Base-by-base conservation (phyloP, 2,113 vertebrate species). In the Proterorhinus semilunaris region DNA sequence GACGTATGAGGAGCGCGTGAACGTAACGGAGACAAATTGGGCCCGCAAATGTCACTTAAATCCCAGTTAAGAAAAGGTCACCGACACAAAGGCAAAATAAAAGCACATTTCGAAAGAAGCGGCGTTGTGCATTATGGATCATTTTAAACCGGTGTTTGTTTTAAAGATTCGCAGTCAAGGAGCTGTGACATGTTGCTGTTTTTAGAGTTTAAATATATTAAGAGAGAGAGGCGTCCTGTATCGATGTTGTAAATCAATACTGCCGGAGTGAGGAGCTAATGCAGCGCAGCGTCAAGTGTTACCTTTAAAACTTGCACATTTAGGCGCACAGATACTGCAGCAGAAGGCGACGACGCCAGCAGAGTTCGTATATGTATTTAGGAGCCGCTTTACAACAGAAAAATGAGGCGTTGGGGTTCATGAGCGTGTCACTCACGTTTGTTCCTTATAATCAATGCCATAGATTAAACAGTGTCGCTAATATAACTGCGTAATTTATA, bases 21-120 rank as follows among this genome's bases (percentile, higher is more conserved):
- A 87, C 85, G 65, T 87, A 89, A 90, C 80, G 86, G 87, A 87
- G 87, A 90, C 72, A 81, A 75, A 90, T 71, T 86, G 79, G 4
- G 47, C 72, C 81, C 43, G 0, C 48, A 70, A 88, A 82, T 83
- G 86, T 83, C 87, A 84, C 84, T 88, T 86, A 86, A 80, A 83
- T 69, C 73, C 43, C 66, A 87, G 67, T 84, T 87, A 82, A 82
- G 83, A 75, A 89, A 90, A 89, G 86, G 87, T 90, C 86, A 88
- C 71, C 77, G 84, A 81, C 87, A 74, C 65, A 73, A 62, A 80
- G 64, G 54, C 78, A 49, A 68, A 72, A 74, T 70, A 72, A 82
- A 82, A 67, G 58, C 21, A 69, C 88, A 82, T 75, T 66, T 74
- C 10, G 51, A 72, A 6, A 36, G 27, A 50, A 76, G 65, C 71